phyloP scores from a whole-genome alignment of 2,888 invertebrate genomes.

The Agrochola macilenta region DNA sequence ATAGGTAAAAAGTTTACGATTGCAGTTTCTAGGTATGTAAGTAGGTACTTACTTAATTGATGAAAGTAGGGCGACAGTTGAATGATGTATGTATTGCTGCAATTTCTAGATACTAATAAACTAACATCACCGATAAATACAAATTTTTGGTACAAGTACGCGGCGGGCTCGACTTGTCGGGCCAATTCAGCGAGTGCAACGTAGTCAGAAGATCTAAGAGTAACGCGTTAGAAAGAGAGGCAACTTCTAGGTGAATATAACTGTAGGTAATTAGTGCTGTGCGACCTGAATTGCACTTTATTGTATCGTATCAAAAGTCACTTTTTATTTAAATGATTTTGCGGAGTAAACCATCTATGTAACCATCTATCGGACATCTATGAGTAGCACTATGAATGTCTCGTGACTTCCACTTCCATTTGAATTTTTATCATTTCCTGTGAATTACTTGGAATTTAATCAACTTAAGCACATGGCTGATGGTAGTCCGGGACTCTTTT shows the following conservation, averaged over 20 bases:
- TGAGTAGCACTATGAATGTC: neutral
- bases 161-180: no score
- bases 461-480: neutral
- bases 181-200: no score
- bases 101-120: conserved; percentile 2
- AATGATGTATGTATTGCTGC: conserved; percentile 16
- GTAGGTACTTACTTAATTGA: conserved; percentile 5
- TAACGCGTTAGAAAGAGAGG: no score
- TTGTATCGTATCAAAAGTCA: no score
- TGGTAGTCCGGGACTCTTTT: neutral
- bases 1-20: conserved; percentile 25
- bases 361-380: neutral
- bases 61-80: conserved; percentile 29
- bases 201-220: no score
- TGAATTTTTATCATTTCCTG: conserved; percentile 3
- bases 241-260: no score
- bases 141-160: no score
- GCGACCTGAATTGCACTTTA: no score
- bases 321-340: no score
- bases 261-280: no score
- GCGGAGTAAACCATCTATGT: no score
- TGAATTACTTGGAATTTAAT: neutral
- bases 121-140: neutral
- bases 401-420: conserved; percentile 1
- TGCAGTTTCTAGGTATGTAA: conserved; percentile 10